These are phyloP conservation scores for Holacanthus passer DNA, from an alignment of 2,113 vertebrate genomes.

Conservation along the genomic window DNA sequence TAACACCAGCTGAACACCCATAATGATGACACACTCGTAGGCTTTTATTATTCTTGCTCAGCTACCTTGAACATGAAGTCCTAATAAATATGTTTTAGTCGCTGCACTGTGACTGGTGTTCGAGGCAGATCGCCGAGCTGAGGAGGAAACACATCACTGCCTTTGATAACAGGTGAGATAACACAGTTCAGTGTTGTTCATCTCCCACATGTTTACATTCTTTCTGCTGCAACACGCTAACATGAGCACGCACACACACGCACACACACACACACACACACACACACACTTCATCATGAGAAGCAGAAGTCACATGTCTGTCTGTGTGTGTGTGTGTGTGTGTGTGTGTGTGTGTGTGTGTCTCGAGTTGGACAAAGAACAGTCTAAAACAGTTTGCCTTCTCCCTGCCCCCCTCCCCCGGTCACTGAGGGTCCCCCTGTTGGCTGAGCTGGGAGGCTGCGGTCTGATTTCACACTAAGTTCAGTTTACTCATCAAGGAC, in stretches of 20 bases:
- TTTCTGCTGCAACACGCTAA: neutral
- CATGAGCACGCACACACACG: neutral
- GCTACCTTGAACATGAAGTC: neutral
- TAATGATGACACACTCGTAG: no score
- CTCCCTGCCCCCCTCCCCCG: constrained; percentile 2
- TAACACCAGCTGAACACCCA: no score
- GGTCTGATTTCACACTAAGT: no score
- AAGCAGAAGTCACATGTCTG: neutral
- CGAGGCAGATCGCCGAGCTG: no score
- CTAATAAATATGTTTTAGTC: no score
- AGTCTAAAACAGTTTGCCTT: neutral
- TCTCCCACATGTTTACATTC: constrained; percentile 36
- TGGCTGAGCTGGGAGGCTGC: constrained; percentile 33
- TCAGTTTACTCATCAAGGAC: no score
- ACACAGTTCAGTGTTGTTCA: neutral
- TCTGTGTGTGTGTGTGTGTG: neutral
- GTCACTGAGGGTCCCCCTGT: constrained; percentile 26
- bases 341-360: neutral
- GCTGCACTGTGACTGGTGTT: no score
- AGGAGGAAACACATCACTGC: no score
- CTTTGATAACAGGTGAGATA: constrained; percentile 20
- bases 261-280: neutral
- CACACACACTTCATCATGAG: neutral
- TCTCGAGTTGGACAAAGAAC: constrained; percentile 31
- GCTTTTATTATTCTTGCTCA: no score